Conservation (phyloP, 1,140 invertebrate species). For the Scaptomyza graminum region DNA sequence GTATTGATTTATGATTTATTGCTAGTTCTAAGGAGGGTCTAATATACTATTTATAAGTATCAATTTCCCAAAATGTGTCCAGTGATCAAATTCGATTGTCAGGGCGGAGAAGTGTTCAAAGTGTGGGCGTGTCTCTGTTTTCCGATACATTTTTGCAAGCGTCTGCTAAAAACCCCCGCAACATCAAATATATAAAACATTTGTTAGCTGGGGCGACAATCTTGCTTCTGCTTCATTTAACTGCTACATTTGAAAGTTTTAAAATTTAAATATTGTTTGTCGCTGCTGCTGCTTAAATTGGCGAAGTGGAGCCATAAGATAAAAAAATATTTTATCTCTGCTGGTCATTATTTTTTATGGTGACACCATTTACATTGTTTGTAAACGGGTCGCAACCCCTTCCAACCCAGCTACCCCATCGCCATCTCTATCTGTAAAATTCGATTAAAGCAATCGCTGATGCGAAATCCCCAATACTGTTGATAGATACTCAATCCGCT, state of each 20-base stretch:
- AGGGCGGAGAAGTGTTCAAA: constrained; percentile 45
- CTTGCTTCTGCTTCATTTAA: constrained; percentile 83
- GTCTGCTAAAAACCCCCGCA: constrained; percentile 9
- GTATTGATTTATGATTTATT: constrained; percentile 81
- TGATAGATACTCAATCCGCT: constrained; percentile 12
- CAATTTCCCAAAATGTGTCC: constrained; percentile 74
- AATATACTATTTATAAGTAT: no score
- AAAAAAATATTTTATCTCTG: constrained; percentile 72
- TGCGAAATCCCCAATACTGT: constrained; percentile 61
- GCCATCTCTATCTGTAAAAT: not conserved
- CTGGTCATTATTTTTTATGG: constrained; percentile 75
- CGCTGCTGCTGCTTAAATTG: constrained; percentile 39
- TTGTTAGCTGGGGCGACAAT: constrained; percentile 59
- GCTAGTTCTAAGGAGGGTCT: constrained; percentile 44
- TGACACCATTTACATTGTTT: constrained; percentile 70
- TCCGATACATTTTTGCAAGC: constrained; percentile 21
- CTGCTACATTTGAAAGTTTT: constrained; percentile 70
- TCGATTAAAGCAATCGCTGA: constrained; percentile 75
- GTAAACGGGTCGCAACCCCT: constrained; percentile 20
- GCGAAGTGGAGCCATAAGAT: constrained; percentile 69
- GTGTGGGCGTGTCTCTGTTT: constrained; percentile 10
- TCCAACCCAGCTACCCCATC: no score
- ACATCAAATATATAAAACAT: constrained; percentile 7
- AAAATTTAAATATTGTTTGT: constrained; percentile 81
- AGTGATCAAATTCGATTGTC: constrained; percentile 68